Percentiles rank a stretch among this genome's conserved stretches.
phyloP scores from a whole-genome alignment of 2,113 vertebrate genomes.

The Megaceryle maxima region DNA sequence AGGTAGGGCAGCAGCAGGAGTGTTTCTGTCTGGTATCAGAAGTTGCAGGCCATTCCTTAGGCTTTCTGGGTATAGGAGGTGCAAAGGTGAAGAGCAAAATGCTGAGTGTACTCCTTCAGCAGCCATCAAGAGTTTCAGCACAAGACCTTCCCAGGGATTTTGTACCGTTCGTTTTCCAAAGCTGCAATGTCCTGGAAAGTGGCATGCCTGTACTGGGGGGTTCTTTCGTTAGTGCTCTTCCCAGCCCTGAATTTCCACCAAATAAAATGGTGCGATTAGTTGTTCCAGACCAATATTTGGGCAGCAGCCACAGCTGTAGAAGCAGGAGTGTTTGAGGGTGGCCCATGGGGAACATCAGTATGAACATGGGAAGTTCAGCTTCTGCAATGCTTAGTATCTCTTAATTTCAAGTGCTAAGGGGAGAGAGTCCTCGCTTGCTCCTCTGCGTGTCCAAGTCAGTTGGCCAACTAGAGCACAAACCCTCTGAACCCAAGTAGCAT shows the following conservation, averaged over 20 bases:
- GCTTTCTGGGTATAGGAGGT: background rate
- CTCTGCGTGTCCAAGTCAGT: accelerated
- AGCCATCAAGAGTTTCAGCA: background rate
- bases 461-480: background rate
- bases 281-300: background rate
- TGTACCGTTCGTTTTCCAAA: background rate
- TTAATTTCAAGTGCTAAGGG: background rate
- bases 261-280: background rate
- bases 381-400: background rate
- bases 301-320: background rate
- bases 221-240: accelerated
- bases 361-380: accelerated
- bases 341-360: background rate
- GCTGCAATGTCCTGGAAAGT: background rate
- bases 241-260: background rate
- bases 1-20: background rate
- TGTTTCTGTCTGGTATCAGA: accelerated
- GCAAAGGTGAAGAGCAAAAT: background rate
- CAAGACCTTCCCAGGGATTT: background rate
- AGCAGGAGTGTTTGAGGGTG: background rate
- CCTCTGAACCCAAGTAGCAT: background rate
- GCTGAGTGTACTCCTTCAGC: background rate
- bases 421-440: accelerated
- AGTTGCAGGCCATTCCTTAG: background rate
- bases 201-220: accelerated